Conservation (phyloP, 30 jellyfish, hydroid and myxozoan species). For the Hydra vulgaris region DNA sequence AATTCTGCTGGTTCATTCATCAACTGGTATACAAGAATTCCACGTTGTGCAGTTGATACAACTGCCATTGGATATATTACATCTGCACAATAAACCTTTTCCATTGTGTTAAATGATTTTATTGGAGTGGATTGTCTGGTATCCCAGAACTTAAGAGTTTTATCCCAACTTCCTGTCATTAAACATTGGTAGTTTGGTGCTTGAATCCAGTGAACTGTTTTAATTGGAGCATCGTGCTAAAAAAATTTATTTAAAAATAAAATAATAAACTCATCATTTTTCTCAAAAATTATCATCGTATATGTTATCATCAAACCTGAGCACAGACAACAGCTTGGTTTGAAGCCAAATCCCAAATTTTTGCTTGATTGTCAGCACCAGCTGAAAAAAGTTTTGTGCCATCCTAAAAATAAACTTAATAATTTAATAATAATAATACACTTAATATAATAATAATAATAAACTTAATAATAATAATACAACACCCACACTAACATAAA, state of each 20-base stretch:
- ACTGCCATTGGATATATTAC: constrained; percentile 89
- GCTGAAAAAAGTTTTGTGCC: constrained; percentile 84
- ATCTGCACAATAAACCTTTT: constrained; percentile 79
- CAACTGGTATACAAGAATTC: constrained; percentile 65
- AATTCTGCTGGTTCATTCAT: constrained; percentile 63
- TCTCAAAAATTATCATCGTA: not conserved
- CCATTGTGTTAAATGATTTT: constrained; percentile 44
- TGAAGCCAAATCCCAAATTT: constrained; percentile 85
- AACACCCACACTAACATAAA: not conserved
- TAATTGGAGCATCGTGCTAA: constrained; percentile 88
- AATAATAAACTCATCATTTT: not conserved
- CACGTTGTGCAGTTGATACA: constrained; percentile 79
- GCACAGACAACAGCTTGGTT: constrained; percentile 62
- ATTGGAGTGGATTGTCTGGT: constrained; percentile 66
- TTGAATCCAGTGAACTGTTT: constrained; percentile 83
- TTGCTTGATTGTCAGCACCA: constrained; percentile 80
- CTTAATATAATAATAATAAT: no score
- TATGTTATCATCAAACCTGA: constrained; percentile 44
- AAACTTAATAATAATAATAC: not conserved
- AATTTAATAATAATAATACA: no score
- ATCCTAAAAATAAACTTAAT: constrained; percentile 27
- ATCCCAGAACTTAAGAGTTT: constrained; percentile 75
- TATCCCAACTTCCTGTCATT: constrained; percentile 95
- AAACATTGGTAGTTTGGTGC: constrained; percentile 71
- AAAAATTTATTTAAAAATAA: not conserved